These are phyloP conservation scores for Cinclus cinclus DNA, from an alignment of 2,113 vertebrate species.

Conservation along the genomic window DNA sequence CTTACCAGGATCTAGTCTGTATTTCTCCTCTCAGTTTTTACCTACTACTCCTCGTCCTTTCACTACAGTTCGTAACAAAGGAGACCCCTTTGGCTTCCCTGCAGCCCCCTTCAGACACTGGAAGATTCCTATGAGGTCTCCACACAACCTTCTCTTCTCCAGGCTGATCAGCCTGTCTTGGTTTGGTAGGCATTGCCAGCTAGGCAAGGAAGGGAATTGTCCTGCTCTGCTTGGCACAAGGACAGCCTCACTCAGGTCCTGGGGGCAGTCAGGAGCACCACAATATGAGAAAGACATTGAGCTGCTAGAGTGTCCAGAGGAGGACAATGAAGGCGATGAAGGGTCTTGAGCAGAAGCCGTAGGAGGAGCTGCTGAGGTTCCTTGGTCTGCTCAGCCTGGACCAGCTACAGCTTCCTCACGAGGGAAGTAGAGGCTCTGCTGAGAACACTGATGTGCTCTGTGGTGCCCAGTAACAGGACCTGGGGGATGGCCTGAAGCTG, in stretches of 20 bases:
- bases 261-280: neutral
- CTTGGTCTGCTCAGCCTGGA: neutral
- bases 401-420: neutral
- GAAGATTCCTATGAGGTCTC: neutral
- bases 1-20: neutral
- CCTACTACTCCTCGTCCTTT: neutral
- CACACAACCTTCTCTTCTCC: neutral
- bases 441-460: neutral
- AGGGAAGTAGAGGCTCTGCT: neutral
- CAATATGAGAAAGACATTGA: neutral
- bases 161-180: neutral
- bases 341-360: accelerated
- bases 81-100: neutral
- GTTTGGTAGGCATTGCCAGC: accelerated
- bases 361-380: neutral
- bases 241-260: too few species aligned
- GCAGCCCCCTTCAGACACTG: neutral
- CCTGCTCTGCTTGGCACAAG: neutral
- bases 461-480: neutral
- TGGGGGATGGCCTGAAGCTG: neutral
- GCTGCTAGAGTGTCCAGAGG: neutral
- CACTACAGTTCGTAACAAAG: neutral
- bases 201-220: neutral
- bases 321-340: neutral
- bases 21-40: neutral